A percentile compares a stretch with the other conserved stretches of the same genome.
These are phyloP conservation scores for Scophthalmus maximus DNA, from an alignment of 2,113 vertebrate genomes.

Conservation along the genomic window DNA sequence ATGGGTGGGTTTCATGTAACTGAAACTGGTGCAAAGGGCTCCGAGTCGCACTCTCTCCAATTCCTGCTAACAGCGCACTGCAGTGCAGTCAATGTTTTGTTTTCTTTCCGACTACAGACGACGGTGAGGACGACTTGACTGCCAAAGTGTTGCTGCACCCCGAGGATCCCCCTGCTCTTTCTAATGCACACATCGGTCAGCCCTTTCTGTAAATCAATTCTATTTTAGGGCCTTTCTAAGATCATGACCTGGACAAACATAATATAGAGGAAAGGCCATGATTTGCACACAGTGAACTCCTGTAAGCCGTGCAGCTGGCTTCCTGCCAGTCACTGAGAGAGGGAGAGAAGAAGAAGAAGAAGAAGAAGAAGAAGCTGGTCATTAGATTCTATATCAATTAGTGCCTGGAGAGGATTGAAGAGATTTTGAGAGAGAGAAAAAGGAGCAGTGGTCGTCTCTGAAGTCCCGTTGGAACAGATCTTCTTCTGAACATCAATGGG, in stretches of 20 bases:
- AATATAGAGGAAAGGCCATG: slow-evolving; percentile 34
- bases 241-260: slow-evolving; percentile 34
- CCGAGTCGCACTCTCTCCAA: slow-evolving; percentile 29
- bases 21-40: slow-evolving; percentile 50
- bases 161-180: slow-evolving; percentile 24
- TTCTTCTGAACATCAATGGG: slow-evolving; percentile 55
- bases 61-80: slow-evolving; percentile 52
- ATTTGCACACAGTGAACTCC: slow-evolving; percentile 36
- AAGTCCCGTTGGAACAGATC: slow-evolving; percentile 56
- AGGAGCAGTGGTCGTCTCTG: slow-evolving; percentile 25
- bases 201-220: slow-evolving; percentile 21
- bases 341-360: not conserved
- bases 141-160: slow-evolving; percentile 41
- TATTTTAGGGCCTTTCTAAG: slow-evolving; percentile 38
- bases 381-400: slow-evolving; percentile 66
- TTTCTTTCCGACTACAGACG: slow-evolving; percentile 28
- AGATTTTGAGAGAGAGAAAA: slow-evolving; percentile 23
- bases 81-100: slow-evolving; percentile 34
- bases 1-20: slow-evolving; percentile 69
- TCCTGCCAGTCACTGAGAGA: slow-evolving; percentile 11
- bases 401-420: slow-evolving; percentile 41
- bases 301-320: slow-evolving; percentile 42
- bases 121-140: slow-evolving; percentile 38
- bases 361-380: slow-evolving; percentile 25
- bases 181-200: slow-evolving; percentile 33